Evolutionary conservation across 2,797 vertebrate species (phyloP).

Genomic region (Hirundo rustica): DNA sequence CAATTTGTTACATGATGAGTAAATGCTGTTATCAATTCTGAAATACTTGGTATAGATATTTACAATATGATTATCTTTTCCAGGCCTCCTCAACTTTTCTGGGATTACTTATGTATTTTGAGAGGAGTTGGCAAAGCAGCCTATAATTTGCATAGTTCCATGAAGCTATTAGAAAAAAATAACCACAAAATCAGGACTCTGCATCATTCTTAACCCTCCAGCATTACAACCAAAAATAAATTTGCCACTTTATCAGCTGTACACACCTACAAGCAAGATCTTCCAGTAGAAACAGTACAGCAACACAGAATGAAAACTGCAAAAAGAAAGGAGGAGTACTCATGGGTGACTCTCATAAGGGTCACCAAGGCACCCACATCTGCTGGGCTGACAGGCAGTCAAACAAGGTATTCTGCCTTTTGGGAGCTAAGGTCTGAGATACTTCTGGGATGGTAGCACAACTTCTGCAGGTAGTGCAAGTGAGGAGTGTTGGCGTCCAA

Average conservation of each 20-base stretch:
- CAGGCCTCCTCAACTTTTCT: not conserved
- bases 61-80: not conserved
- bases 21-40: not conserved
- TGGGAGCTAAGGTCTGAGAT: rapidly evolving
- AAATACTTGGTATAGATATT: not conserved
- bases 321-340: not conserved
- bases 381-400: not conserved
- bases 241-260: not conserved
- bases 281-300: not conserved
- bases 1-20: not conserved
- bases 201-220: not conserved
- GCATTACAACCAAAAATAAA: not conserved
- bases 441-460: not conserved
- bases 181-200: not conserved
- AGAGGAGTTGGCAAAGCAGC: not conserved
- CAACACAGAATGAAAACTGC: not conserved
- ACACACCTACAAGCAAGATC: not conserved
- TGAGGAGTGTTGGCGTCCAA: not conserved
- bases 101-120: not conserved
- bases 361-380: not conserved
- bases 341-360: not conserved
- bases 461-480: not conserved
- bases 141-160: not conserved
- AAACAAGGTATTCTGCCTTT: not conserved
- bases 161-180: not conserved